These are phyloP conservation scores for Lissonota sp. DNA, from an alignment of 2,888 invertebrate genomes.

Conservation along the genomic window DNA sequence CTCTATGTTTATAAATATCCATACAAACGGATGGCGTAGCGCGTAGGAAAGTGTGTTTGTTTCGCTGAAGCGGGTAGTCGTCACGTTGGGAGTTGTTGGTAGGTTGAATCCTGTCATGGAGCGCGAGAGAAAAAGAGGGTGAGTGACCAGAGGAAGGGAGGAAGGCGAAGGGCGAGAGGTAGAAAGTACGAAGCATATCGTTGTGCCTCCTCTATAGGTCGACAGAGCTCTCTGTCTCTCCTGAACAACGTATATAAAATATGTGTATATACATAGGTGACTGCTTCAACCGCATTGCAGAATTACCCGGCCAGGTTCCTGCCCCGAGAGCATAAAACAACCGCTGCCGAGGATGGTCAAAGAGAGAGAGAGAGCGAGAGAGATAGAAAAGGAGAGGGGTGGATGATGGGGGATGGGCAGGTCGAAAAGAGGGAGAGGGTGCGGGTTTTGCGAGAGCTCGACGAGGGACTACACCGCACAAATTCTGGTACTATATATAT, in stretches of 20 bases:
- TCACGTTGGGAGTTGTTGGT: conserved; percentile 48
- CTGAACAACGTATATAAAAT: background rate
- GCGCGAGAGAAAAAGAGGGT: conserved; percentile 49
- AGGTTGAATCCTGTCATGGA: conserved; percentile 43
- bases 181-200: conserved; percentile 31
- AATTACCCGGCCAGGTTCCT: conserved; percentile 80
- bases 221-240: conserved; percentile 32
- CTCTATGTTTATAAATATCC: conserved; percentile 24
- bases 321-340: conserved; percentile 80
- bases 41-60: conserved; percentile 46
- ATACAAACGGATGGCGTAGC: conserved; percentile 32
- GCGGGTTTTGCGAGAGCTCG: conserved; percentile 28
- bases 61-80: conserved; percentile 57
- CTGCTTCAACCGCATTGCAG: conserved; percentile 81
- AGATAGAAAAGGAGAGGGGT: conserved; percentile 24
- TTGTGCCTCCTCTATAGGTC: conserved; percentile 46
- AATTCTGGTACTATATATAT: conserved; percentile 21
- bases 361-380: conserved; percentile 54
- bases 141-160: conserved; percentile 18
- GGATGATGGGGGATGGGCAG: conserved; percentile 7
- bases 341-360: conserved; percentile 70
- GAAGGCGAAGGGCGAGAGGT: conserved; percentile 7
- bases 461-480: conserved; percentile 36
- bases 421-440: conserved; percentile 11
- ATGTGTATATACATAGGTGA: conserved; percentile 66